Percentiles rank a stretch among this genome's conserved stretches.
These are phyloP conservation scores for Atrichornis clamosus DNA, from an alignment of 2,113 vertebrate species.

Conservation along the genomic window DNA sequence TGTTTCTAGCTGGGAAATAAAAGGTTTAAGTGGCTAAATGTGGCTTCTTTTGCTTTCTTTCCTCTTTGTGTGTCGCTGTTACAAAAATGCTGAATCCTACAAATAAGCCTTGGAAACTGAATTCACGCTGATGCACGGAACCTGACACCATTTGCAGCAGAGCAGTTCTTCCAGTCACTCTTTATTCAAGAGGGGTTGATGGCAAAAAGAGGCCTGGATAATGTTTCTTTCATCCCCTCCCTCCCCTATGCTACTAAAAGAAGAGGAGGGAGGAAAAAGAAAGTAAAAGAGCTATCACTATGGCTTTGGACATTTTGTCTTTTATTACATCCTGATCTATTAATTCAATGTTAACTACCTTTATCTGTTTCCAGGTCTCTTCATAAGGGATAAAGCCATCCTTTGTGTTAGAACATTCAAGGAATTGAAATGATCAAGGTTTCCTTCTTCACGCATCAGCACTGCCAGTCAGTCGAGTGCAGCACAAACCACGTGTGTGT, in stretches of 20 bases:
- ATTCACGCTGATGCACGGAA: background rate
- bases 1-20: background rate
- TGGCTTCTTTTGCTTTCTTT: background rate
- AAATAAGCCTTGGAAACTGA: background rate
- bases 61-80: background rate
- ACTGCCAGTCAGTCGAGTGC: background rate
- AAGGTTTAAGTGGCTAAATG: background rate
- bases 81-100: constrained; percentile 6
- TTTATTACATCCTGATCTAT: background rate
- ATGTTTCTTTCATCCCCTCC: background rate
- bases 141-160: background rate
- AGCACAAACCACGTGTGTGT: background rate
- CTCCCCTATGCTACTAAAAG: background rate
- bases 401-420: background rate
- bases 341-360: background rate
- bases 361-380: background rate
- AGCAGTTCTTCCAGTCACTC: background rate
- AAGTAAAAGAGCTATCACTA: background rate
- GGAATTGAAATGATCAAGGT: background rate
- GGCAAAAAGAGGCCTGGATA: background rate
- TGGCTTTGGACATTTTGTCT: background rate
- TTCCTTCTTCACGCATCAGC: background rate
- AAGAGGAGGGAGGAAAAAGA: fast-evolving
- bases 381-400: background rate
- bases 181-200: background rate